phyloP scores from a whole-genome alignment of 2,888 invertebrate genomes.

The Drosophila recens region DNA sequence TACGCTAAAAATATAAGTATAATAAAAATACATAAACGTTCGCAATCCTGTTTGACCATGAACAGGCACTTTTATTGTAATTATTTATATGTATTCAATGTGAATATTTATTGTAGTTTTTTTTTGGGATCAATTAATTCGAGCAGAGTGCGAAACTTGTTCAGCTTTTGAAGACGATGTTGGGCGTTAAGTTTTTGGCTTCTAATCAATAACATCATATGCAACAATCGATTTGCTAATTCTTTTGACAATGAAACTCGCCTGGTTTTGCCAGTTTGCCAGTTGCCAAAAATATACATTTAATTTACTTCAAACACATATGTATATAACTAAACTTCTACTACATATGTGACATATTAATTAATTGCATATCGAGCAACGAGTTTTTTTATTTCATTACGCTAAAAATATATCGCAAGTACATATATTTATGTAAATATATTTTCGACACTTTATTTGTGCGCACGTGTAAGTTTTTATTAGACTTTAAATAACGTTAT shows the following conservation, averaged over 20 bases:
- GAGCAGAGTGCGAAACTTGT: conserved; percentile 43
- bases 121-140: conserved; percentile 52
- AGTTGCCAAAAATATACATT: conserved; percentile 1
- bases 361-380: conserved; percentile 15
- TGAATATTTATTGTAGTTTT: conserved; percentile 11
- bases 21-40: conserved; percentile 33
- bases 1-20: conserved; percentile 22
- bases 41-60: conserved; percentile 69
- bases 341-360: not conserved
- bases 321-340: not conserved
- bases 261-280: conserved; percentile 34
- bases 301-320: not conserved
- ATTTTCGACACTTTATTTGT: conserved; percentile 13
- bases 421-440: conserved; percentile 17
- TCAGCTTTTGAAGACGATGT: conserved; percentile 3
- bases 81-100: conserved; percentile 43
- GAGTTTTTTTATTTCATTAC: conserved; percentile 4
- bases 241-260: conserved; percentile 28
- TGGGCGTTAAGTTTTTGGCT: not conserved
- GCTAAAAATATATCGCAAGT: not conserved
- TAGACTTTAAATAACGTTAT: conserved; percentile 3
- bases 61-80: conserved; percentile 67
- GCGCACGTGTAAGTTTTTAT: conserved; percentile 13
- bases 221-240: conserved; percentile 43
- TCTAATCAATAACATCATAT: conserved; percentile 29